A percentile compares a stretch with the other conserved stretches of the same genome.
Evolutionary conservation across 2,113 vertebrate genomes (phyloP).

Genomic region (Lycaon pictus): DNA sequence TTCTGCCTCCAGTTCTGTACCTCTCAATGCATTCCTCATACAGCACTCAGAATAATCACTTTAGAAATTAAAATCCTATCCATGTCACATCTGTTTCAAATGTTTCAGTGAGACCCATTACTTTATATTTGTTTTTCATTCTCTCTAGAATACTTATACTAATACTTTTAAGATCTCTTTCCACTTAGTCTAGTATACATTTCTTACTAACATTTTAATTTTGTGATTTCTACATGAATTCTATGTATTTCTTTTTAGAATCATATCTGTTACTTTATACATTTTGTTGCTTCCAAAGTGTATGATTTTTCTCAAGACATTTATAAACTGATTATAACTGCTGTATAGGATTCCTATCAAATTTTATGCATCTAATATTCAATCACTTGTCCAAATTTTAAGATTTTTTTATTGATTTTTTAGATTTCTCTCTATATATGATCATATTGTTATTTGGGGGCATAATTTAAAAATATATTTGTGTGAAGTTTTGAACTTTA

Average conservation of each 20-base stretch:
- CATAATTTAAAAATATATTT: not conserved
- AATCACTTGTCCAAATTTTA: not conserved
- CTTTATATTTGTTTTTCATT: not conserved
- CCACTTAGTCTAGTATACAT: not conserved
- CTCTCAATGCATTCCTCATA: not conserved
- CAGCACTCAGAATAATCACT: not conserved
- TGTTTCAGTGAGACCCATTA: not conserved
- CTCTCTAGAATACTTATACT: not conserved
- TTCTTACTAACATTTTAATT: not conserved
- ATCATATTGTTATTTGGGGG: not conserved
- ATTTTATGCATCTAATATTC: not conserved
- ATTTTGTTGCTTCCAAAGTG: not conserved
- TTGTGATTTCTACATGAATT: not conserved
- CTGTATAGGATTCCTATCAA: not conserved
- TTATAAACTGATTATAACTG: not conserved
- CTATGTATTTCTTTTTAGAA: not conserved
- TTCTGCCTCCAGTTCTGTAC: not conserved
- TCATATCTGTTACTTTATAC: not conserved
- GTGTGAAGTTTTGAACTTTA: not conserved
- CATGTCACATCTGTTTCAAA: not conserved
- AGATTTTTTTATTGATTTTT: not conserved
- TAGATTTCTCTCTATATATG: not conserved
- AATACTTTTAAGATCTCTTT: not conserved
- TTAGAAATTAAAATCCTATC: not conserved
- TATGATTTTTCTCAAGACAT: not conserved